Base-by-base conservation (phyloP, 1,140 invertebrate genomes). In the Trichonephila clavipes region DNA sequence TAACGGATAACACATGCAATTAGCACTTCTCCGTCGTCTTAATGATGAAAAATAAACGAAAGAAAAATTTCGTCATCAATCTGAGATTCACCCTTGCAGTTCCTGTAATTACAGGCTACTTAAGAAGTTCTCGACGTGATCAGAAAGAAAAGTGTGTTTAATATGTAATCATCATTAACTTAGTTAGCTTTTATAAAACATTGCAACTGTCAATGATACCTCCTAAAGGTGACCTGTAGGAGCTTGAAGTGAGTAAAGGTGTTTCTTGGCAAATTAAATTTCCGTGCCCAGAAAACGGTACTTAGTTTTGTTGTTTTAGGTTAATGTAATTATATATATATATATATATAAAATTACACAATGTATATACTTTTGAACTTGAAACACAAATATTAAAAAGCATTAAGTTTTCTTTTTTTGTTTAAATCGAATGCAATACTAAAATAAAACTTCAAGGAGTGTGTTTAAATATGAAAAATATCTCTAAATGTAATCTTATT, bases 151-250 rank as follows among this genome's bases (percentile, higher is more conserved):
- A 34, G 7, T 34, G 18, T 19, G 72, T 77, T 77, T 77, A 77
- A 77, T 77, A 77, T 77, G 72, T 77, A 77, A 77, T 77, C 72
- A 77, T 77, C 72, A 77, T 77, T 77, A 77, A 34, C 72, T 77
- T 4, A 6, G 28, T 40, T 18, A 77, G 28, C 72, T 77, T 77
- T 77, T 77, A 28, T 18, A 34, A 77, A 77, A 69, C 66, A 69
- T 69, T 77, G 28, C 72, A 34, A 18, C 72, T 51, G 51, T 51
- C 51, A 10, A 12, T 51, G 51, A 51, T 51, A 69, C n/a, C 66
- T 28, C 24, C 66, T 69, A 24, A 24, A n/a, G 12, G 66, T 51
- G 66, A 69, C 24, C 7, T n/a, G 66, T 24, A 69, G 24, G n/a
- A 69, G 24, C 66, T 7, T 1, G 0, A 28, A 69, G 66, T n/a